These are phyloP conservation scores for Drosophila bunnanda DNA, from an alignment of 2,888 invertebrate species.

Conservation along the genomic window DNA sequence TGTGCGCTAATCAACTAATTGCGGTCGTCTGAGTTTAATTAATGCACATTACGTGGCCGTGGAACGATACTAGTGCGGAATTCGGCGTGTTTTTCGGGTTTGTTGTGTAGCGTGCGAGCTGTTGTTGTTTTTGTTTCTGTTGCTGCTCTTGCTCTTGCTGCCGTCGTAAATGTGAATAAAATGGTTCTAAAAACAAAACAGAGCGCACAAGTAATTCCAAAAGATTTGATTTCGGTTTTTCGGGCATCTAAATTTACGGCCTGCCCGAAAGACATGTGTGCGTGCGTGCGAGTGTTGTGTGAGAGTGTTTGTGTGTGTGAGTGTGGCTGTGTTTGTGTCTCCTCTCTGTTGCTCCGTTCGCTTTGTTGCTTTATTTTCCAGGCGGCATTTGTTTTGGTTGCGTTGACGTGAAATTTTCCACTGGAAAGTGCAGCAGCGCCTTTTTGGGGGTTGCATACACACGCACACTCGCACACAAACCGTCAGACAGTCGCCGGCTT, in stretches of 20 bases:
- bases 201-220: conserved; percentile 41
- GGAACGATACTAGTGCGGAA: not conserved
- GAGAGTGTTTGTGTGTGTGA: not conserved
- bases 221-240: conserved; percentile 19
- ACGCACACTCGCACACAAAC: conserved; percentile 4
- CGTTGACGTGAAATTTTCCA: conserved; percentile 36
- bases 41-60: not conserved
- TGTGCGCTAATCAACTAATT: conserved; percentile 16
- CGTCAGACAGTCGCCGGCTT: conserved; percentile 56
- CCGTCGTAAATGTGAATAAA: conserved; percentile 32
- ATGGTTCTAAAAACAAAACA: conserved; percentile 54
- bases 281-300: conserved; percentile 6
- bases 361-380: conserved; percentile 28
- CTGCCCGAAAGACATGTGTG: conserved; percentile 41
- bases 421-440: conserved; percentile 34
- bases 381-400: conserved; percentile 46
- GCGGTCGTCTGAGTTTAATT: not conserved
- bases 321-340: conserved; percentile 8
- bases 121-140: conserved; percentile 21
- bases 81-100: conserved; percentile 28
- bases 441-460: conserved; percentile 33
- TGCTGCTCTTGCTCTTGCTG: conserved; percentile 8
- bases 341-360: conserved; percentile 17
- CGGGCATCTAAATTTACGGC: conserved; percentile 50
- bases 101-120: conserved; percentile 28